Conservation (phyloP, 2,888 invertebrate genomes). For the Lapara coniferarum region DNA sequence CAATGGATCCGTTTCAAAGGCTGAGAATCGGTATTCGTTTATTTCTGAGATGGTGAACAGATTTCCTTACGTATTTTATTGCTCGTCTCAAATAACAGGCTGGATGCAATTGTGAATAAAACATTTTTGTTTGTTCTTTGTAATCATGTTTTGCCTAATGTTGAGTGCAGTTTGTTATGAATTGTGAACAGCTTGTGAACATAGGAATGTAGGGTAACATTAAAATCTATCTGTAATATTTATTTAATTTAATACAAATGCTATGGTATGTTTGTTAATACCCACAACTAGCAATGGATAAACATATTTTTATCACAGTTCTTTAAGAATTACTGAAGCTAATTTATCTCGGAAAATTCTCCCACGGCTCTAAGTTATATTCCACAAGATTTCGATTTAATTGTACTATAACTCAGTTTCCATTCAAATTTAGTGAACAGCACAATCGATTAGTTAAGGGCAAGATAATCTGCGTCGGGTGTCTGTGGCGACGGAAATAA, state of each 20-base stretch:
- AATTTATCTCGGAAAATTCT: too few species aligned
- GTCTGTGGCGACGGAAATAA: constrained; percentile 26
- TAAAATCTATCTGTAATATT: too few species aligned
- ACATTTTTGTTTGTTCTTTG: not conserved
- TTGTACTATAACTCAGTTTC: too few species aligned
- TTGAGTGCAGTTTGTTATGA: not conserved
- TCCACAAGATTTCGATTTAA: too few species aligned
- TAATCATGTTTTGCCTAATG: constrained; percentile 6
- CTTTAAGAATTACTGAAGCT: too few species aligned
- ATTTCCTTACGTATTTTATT: constrained; percentile 31
- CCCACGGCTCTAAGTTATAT: too few species aligned
- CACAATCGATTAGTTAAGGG: constrained; percentile 31
- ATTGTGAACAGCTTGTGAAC: too few species aligned
- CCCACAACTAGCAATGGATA: too few species aligned
- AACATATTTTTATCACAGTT: too few species aligned
- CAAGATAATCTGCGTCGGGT: constrained; percentile 24
- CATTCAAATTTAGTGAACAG: not conserved
- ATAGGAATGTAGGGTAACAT: too few species aligned
- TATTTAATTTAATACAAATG: too few species aligned
- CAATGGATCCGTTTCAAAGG: constrained; percentile 32
- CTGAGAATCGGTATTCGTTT: constrained; percentile 32
- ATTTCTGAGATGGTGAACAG: constrained; percentile 28
- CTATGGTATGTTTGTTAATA: too few species aligned
- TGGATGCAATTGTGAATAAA: constrained; percentile 27
- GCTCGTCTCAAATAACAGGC: constrained; percentile 25